Percentiles rank a stretch among this genome's conserved stretches.
Evolutionary conservation across 2,888 invertebrate species (phyloP).

Genomic region (Troglohyphantes excavatus): DNA sequence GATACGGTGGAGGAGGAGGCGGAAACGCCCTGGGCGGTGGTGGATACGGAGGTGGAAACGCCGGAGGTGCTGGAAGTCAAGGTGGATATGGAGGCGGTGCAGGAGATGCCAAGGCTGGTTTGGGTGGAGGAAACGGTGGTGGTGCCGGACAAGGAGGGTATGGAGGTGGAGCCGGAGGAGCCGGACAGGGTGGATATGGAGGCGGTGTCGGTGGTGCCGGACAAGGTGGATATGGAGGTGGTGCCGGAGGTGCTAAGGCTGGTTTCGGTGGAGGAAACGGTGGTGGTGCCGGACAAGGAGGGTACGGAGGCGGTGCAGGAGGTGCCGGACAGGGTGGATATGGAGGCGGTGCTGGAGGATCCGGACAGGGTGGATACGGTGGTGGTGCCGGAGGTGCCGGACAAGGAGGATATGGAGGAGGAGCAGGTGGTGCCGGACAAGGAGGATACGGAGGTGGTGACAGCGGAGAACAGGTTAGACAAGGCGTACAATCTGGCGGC

Average conservation of each 20-base stretch:
- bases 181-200: constrained; percentile 7
- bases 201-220: constrained; percentile 11
- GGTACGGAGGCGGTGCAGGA: constrained; percentile 89
- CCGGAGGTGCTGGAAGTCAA: constrained; percentile 84
- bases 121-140: constrained; percentile 26
- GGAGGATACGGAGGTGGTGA: constrained; percentile 44
- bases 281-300: constrained; percentile 83
- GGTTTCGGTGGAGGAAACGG: constrained; percentile 75
- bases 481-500: constrained; percentile 49
- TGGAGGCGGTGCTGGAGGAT: constrained; percentile 67
- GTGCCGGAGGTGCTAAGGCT: constrained; percentile 84
- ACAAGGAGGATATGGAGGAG: constrained; percentile 27
- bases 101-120: constrained; percentile 31
- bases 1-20: constrained; percentile 33
- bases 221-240: constrained; percentile 16
- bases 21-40: constrained; percentile 27
- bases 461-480: constrained; percentile 60
- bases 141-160: constrained; percentile 23
- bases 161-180: not conserved
- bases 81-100: constrained; percentile 30
- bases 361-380: constrained; percentile 45
- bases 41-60: constrained; percentile 58
- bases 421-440: constrained; percentile 30
- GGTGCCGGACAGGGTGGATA: constrained; percentile 85
- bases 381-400: constrained; percentile 64